Evolutionary conservation across 2,888 invertebrate species (phyloP).

Genomic region (Polyommatus icarus): DNA sequence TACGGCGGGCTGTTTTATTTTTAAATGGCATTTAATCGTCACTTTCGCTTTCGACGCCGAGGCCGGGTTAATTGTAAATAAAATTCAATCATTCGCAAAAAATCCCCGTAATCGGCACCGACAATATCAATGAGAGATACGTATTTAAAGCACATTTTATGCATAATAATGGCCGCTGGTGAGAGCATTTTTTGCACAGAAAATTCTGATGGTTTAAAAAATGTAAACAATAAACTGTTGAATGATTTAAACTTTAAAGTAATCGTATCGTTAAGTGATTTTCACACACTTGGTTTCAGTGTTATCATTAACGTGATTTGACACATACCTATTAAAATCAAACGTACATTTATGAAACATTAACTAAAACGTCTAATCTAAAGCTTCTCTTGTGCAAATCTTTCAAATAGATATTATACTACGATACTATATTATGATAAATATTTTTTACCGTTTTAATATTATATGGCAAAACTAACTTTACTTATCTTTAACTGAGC

Average conservation of each 20-base stretch:
- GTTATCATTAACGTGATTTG: background rate
- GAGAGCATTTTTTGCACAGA: conserved; percentile 45
- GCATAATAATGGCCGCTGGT: conserved; percentile 49
- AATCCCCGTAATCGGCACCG: conserved; percentile 71
- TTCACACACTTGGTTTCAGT: background rate
- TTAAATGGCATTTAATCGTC: conserved; percentile 79
- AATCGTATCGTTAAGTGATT: conserved; percentile 20
- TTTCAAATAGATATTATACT: too few relatives aligned
- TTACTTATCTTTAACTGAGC: too few relatives aligned
- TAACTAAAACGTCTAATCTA: background rate
- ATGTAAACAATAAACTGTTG: conserved; percentile 42
- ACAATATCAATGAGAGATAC: conserved; percentile 71
- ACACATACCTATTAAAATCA: too few relatives aligned
- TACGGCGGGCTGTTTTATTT: conserved; percentile 75
- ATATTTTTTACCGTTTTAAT: too few relatives aligned
- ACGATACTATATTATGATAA: too few relatives aligned
- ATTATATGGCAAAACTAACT: too few relatives aligned
- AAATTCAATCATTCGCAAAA: conserved; percentile 80
- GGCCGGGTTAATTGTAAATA: conserved; percentile 79
- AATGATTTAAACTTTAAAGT: conserved; percentile 38
- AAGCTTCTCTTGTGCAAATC: too few relatives aligned
- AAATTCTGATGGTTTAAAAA: conserved; percentile 42
- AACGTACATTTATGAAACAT: background rate
- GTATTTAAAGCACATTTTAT: conserved; percentile 53
- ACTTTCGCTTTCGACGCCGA: conserved; percentile 73